Base-by-base conservation (phyloP, 2,888 invertebrate genomes). In the Melipona beecheii region DNA sequence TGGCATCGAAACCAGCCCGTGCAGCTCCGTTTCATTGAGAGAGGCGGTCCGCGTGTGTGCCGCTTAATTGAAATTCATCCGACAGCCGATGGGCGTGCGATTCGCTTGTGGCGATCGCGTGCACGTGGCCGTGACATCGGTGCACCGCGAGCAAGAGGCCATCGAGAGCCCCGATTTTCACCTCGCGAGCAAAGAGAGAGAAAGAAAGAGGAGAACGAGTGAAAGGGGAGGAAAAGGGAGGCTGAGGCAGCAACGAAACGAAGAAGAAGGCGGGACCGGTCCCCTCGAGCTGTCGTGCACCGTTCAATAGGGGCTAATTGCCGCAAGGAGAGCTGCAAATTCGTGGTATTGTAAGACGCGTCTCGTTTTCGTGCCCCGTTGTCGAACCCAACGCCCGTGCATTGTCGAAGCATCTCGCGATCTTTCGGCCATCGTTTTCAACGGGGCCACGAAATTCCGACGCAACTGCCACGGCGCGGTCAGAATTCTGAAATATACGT, bases 261-360 rank as follows among this genome's bases (percentile, higher is more conserved):
- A 68, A 43, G 77, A 60, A 66, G 74, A 71, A 85, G 87, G 85
- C 75, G 83, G 84, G 80, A 79, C 82, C 78, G 83, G 83, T 79
- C 81, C 78, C 43, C 84, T 62, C 62, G 78, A 75, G 79, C 83
- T 86, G 88, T 84, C 88, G 80, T 86, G 81, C 79, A 79, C 88
- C 78, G 79, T 71, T 90, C 89, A 90, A 90, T 90, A 90, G 89
- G 73, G 78, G 86, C 90, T 90, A 90, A 90, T 90, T 90, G 90
- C 89, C 87, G 86, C 85, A 86, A 84, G 87, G 84, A 88, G 85
- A 86, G 87, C 87, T 88, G 88, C 89, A 86, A 90, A 89, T 89
- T 89, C 88, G 88, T 84, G 84, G 88, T 78, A 89, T 89, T 89
- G 89, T 89, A 78, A 71, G 66, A 72, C 80, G 31, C 88, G 81